Evolutionary conservation across 2,888 invertebrate species (phyloP).

Genomic region (Lithosia quadra): DNA sequence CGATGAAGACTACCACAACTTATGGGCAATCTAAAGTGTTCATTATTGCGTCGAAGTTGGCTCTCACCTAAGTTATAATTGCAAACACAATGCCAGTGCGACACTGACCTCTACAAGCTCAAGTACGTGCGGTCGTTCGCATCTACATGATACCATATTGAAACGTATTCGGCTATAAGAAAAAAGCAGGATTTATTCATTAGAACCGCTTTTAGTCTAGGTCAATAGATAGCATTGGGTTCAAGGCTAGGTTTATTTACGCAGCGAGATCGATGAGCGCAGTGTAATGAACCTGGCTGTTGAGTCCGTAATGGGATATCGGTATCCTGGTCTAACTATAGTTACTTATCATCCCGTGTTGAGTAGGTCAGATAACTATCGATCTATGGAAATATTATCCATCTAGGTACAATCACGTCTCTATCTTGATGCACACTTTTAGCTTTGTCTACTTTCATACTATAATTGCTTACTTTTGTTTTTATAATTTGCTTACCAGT

Average conservation of each 20-base stretch:
- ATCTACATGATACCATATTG: slow-evolving; percentile 53
- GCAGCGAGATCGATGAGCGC: background rate
- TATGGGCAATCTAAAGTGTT: slow-evolving; percentile 4
- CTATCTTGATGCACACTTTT: background rate
- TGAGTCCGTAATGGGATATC: background rate
- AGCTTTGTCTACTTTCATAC: background rate
- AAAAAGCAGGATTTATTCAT: slow-evolving; percentile 28
- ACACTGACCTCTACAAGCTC: slow-evolving; percentile 77
- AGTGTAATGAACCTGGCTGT: background rate
- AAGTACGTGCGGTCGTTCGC: slow-evolving; percentile 79
- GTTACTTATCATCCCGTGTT: background rate
- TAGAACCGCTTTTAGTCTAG: slow-evolving; percentile 20
- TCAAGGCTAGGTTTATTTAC: slow-evolving; percentile 27
- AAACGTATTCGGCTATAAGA: slow-evolving; percentile 42
- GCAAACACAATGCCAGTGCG: slow-evolving; percentile 73
- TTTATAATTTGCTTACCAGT: too few species aligned
- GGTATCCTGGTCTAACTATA: background rate
- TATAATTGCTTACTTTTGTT: too few species aligned
- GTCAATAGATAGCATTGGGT: slow-evolving; percentile 31
- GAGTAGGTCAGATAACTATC: background rate
- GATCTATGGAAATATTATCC: background rate
- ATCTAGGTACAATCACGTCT: background rate
- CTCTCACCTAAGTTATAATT: slow-evolving; percentile 72
- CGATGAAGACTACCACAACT: background rate
- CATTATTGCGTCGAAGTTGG: slow-evolving; percentile 13